Evolutionary conservation across 2,797 vertebrate genomes (phyloP).

Genomic region (Sebastolobus altivelis): DNA sequence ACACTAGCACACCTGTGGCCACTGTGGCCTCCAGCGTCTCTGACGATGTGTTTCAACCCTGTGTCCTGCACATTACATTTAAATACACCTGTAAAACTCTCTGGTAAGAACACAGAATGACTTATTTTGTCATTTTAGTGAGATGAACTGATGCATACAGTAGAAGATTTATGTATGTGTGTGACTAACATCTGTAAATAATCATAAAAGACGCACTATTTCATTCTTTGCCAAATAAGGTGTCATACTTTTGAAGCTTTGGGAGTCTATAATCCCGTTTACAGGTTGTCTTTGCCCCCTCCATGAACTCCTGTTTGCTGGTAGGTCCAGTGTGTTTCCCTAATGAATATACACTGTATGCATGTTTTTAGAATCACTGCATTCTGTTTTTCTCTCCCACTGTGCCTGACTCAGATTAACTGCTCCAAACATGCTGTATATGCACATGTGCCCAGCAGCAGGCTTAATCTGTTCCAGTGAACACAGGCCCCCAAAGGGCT

Average conservation of each 20-base stretch:
- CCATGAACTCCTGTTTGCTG: not conserved
- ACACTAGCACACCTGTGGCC: not conserved
- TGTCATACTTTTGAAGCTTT: not conserved
- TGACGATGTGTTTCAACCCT: not conserved
- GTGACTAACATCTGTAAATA: not conserved
- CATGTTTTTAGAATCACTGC: constrained; percentile 32
- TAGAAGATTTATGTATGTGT: not conserved
- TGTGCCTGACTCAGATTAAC: constrained; percentile 52
- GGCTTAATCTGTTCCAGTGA: constrained; percentile 52
- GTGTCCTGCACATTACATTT: not conserved
- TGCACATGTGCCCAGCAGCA: constrained; percentile 40
- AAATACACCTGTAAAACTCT: not conserved
- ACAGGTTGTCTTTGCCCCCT: not conserved
- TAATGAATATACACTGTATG: not conserved
- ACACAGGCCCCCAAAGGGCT: constrained; percentile 38
- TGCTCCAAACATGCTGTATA: constrained; percentile 33
- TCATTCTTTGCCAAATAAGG: not conserved
- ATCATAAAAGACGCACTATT: not conserved
- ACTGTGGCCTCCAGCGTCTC: not conserved
- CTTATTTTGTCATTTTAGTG: not conserved
- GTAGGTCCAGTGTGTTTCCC: not conserved
- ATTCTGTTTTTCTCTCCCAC: constrained; percentile 35
- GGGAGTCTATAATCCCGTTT: not conserved
- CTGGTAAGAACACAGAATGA: not conserved
- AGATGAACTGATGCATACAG: not conserved